Conservation (phyloP, 2,797 vertebrate species). For the Hypotaenidia okinawae region DNA sequence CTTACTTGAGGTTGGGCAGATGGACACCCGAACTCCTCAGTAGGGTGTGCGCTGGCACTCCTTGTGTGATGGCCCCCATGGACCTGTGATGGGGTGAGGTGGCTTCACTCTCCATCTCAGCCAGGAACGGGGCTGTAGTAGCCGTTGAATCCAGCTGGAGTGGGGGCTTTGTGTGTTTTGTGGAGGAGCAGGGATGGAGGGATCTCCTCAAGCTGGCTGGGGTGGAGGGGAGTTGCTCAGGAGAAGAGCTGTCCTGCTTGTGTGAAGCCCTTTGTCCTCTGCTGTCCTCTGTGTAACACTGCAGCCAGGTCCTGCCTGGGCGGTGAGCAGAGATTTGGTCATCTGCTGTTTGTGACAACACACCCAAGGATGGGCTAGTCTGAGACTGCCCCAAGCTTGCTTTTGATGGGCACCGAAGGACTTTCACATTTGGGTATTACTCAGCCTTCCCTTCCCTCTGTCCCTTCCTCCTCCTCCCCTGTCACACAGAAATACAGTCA, state of each 20-base stretch:
- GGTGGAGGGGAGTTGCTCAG: not conserved
- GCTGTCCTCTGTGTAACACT: accelerated
- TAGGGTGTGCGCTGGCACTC: not conserved
- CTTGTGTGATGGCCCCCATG: no score
- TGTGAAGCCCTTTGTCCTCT: not conserved
- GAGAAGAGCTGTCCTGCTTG: not conserved
- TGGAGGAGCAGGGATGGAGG: not conserved
- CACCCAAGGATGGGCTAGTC: accelerated
- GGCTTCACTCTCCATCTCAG: not conserved
- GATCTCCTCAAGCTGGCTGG: not conserved
- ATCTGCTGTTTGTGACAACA: not conserved
- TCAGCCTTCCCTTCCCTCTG: not conserved
- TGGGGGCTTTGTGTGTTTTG: not conserved
- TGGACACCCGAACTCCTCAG: not conserved
- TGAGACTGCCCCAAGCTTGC: not conserved
- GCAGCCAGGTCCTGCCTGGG: not conserved
- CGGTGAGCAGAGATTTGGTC: not conserved
- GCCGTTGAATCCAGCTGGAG: accelerated
- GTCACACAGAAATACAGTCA: not conserved
- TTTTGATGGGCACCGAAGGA: not conserved
- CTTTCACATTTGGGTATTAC: not conserved
- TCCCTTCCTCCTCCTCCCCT: not conserved
- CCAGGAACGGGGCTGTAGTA: not conserved
- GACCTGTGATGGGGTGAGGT: not conserved
- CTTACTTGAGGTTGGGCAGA: not conserved